A percentile compares a stretch with the other conserved stretches of the same genome.
phyloP scores from a whole-genome alignment of 2,888 invertebrate genomes.

The Brachypalpus laphriformis region DNA sequence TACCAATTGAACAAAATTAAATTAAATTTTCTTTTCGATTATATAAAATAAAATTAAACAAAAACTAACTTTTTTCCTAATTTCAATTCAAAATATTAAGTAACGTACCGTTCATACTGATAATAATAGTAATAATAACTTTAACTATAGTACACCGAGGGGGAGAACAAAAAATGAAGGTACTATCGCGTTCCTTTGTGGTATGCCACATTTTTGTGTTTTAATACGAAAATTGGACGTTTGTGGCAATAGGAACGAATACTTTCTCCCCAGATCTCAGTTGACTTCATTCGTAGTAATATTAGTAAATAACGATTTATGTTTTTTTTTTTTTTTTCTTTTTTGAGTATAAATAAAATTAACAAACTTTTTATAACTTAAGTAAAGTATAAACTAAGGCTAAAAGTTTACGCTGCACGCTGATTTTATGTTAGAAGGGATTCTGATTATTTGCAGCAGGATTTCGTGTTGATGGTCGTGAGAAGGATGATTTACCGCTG shows the following conservation, averaged over 20 bases:
- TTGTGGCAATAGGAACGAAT: constrained; percentile 69
- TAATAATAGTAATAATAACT: constrained; percentile 72
- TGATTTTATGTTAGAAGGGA: constrained; percentile 86
- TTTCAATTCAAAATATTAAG: constrained; percentile 77
- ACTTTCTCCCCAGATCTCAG: constrained; percentile 32
- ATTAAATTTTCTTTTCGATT: constrained; percentile 43
- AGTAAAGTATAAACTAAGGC: constrained; percentile 86
- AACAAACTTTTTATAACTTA: constrained; percentile 83
- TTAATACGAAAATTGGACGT: constrained; percentile 70
- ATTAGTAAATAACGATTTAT: constrained; percentile 64
- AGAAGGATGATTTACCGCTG: constrained; percentile 84
- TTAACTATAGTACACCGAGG: constrained; percentile 58
- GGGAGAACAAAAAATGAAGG: constrained; percentile 28
- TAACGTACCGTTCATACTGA: constrained; percentile 80
- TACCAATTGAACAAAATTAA: constrained; percentile 63
- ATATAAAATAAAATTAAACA: constrained; percentile 31
- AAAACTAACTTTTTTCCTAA: constrained; percentile 27
- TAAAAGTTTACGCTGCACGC: constrained; percentile 84
- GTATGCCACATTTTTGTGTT: constrained; percentile 59
- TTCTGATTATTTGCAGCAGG: constrained; percentile 84
- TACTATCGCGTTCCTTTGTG: constrained; percentile 62
- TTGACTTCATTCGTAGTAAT: constrained; percentile 64
- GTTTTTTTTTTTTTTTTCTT: constrained; percentile 29
- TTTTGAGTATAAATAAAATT: constrained; percentile 62
- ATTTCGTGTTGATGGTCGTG: constrained; percentile 85